phyloP scores from a whole-genome alignment of 2,113 vertebrate species.

The Oncorhynchus kisutch region DNA sequence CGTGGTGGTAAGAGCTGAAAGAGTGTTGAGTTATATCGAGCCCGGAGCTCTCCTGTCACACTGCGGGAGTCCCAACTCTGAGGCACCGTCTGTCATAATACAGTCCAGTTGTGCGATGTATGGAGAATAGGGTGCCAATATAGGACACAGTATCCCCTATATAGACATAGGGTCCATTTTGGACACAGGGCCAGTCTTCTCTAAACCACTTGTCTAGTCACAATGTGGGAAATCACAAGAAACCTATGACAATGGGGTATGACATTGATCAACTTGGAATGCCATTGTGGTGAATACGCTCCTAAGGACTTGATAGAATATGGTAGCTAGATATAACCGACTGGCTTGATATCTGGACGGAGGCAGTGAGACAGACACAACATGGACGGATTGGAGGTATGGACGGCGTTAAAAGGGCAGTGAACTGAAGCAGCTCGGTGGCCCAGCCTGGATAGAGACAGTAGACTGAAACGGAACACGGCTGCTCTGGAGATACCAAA shows the following conservation, averaged over 20 bases:
- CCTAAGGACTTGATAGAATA: no score
- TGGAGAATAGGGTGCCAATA: no score
- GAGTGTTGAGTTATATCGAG: neutral
- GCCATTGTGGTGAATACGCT: no score
- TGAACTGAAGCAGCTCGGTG: neutral
- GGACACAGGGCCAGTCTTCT: no score
- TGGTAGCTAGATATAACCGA: neutral
- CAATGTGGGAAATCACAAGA: no score
- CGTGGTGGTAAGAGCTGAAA: conserved; percentile 9
- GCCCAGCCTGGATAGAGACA: neutral
- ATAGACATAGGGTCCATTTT: no score
- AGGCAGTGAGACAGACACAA: neutral
- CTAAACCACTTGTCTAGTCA: no score
- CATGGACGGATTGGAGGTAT: neutral
- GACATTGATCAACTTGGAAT: neutral
- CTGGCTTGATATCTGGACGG: neutral
- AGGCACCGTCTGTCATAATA: neutral
- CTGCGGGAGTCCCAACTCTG: neutral
- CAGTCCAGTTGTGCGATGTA: no score
- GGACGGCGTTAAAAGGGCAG: neutral
- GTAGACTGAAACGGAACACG: neutral
- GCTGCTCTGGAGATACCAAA: no score
- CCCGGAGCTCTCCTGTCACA: neutral
- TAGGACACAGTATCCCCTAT: no score
- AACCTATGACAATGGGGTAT: neutral